Percentiles rank a stretch among this genome's conserved stretches.
Evolutionary conservation across 1,140 invertebrate genomes (phyloP).

Genomic region (Drosophila jambulina): DNA sequence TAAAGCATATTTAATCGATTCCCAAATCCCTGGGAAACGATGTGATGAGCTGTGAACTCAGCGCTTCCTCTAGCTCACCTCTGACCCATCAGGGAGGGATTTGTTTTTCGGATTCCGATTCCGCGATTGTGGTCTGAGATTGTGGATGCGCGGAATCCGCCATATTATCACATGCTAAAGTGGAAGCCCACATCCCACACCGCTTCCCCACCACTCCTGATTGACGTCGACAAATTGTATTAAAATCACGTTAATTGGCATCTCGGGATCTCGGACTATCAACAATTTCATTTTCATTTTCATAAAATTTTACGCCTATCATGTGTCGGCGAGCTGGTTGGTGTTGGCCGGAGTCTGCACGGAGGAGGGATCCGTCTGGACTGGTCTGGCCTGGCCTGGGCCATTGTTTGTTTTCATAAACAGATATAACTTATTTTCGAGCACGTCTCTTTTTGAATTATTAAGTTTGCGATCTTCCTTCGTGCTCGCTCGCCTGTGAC

Average conservation of each 20-base stretch:
- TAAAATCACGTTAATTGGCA: slow-evolving; percentile 54
- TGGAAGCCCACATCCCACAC: background rate
- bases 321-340: slow-evolving; percentile 49
- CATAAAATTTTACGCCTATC: slow-evolving; percentile 74
- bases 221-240: slow-evolving; percentile 58
- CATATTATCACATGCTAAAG: slow-evolving; percentile 25
- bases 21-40: background rate
- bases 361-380: slow-evolving; percentile 4
- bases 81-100: slow-evolving; percentile 28
- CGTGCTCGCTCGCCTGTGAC: slow-evolving; percentile 42
- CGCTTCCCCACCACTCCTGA: slow-evolving; percentile 6
- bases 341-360: background rate
- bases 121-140: slow-evolving; percentile 25
- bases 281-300: slow-evolving; percentile 44
- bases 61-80: slow-evolving; percentile 33
- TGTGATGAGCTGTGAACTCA: slow-evolving; percentile 38
- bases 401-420: slow-evolving; percentile 77
- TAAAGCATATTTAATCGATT: slow-evolving; percentile 46
- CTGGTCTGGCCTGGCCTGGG: background rate
- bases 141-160: slow-evolving; percentile 26
- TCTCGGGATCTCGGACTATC: slow-evolving; percentile 54
- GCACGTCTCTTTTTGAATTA: slow-evolving; percentile 70
- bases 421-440: slow-evolving; percentile 61
- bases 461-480: slow-evolving; percentile 56
- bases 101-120: slow-evolving; percentile 24